phyloP scores from a whole-genome alignment of 2,888 invertebrate species.

The Amblyjoppa fuscipennis region DNA sequence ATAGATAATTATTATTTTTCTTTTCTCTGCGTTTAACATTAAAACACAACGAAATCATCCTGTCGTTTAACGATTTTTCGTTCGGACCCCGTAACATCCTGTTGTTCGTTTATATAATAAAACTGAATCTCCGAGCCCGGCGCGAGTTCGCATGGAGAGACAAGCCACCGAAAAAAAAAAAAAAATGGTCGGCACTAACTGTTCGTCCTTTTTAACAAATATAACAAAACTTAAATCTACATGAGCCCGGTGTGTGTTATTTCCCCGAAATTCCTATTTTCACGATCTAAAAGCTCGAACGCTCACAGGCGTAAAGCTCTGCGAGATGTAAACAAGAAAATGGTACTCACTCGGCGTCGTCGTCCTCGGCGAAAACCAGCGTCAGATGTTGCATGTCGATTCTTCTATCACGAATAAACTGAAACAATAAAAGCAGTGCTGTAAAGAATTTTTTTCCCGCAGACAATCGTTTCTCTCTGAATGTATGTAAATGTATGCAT shows the following conservation, averaged over 20 bases:
- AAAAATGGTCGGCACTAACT: constrained; percentile 77
- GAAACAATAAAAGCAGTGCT: not conserved
- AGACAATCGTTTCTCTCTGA: not conserved
- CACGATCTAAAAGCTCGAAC: not conserved
- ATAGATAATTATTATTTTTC: constrained; percentile 12
- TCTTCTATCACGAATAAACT: not conserved
- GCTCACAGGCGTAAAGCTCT: not conserved
- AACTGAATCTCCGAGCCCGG: constrained; percentile 61
- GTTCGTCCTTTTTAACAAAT: constrained; percentile 83
- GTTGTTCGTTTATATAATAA: constrained; percentile 49
- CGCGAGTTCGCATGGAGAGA: constrained; percentile 40
- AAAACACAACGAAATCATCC: constrained; percentile 54
- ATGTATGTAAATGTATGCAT: not conserved
- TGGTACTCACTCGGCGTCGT: not conserved
- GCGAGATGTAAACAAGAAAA: not conserved
- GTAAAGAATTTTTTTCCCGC: not conserved
- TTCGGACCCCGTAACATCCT: constrained; percentile 45
- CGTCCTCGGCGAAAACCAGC: not conserved
- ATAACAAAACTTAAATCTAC: constrained; percentile 81
- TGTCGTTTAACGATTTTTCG: constrained; percentile 17
- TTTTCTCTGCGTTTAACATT: constrained; percentile 4
- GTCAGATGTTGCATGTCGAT: not conserved
- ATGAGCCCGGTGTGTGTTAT: constrained; percentile 51
- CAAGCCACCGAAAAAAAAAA: constrained; percentile 41
- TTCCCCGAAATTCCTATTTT: constrained; percentile 8